A percentile compares a stretch with the other conserved stretches of the same genome.
These are phyloP conservation scores for Margaritifera margaritifera DNA, from an alignment of 2,888 invertebrate genomes.

Conservation along the genomic window DNA sequence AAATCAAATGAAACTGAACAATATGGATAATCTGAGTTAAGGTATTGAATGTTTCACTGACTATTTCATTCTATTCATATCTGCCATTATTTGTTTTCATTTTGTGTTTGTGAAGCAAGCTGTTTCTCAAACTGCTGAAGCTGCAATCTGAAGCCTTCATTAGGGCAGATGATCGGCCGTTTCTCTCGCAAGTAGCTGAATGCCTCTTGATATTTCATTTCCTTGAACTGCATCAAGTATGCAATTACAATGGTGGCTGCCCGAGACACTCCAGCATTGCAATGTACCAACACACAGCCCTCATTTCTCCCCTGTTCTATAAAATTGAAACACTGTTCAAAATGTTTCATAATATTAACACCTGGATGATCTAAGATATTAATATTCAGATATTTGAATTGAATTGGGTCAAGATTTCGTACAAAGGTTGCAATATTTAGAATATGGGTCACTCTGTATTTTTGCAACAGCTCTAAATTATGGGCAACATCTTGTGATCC, in stretches of 20 bases:
- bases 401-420: constrained; percentile 65
- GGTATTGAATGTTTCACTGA: too few species aligned
- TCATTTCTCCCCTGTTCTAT: constrained; percentile 77
- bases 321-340: constrained; percentile 77
- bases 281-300: constrained; percentile 85
- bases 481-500: constrained; percentile 91
- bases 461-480: constrained; percentile 76
- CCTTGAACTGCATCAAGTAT: constrained; percentile 80
- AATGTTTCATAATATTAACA: constrained; percentile 60
- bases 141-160: constrained; percentile 85
- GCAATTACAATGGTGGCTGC: constrained; percentile 86
- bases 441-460: constrained; percentile 81
- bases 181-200: constrained; percentile 80
- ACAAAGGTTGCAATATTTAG: constrained; percentile 80
- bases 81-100: too few species aligned
- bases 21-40: too few species aligned
- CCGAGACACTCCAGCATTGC: constrained; percentile 93
- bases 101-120: constrained; percentile 8
- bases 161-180: constrained; percentile 84
- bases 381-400: constrained; percentile 77
- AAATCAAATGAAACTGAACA: too few species aligned
- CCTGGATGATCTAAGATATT: constrained; percentile 76
- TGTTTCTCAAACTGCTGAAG: constrained; percentile 74
- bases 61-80: too few species aligned
- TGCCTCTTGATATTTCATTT: constrained; percentile 79